Conservation (phyloP, 2,113 vertebrate genomes). For the Eretmochelys imbricata region DNA sequence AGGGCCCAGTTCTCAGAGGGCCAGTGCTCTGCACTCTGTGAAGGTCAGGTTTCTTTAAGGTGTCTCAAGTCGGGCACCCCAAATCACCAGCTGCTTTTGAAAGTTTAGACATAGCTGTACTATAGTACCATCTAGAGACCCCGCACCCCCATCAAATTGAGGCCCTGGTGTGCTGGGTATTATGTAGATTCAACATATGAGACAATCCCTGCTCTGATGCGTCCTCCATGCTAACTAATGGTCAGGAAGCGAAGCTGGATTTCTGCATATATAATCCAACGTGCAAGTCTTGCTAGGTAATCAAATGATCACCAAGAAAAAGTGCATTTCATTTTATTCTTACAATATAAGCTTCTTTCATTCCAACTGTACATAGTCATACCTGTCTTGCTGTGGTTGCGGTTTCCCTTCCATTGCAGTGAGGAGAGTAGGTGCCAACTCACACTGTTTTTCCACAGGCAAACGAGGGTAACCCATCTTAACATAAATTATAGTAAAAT, state of each 20-base stretch:
- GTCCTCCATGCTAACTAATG: not conserved
- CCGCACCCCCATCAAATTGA: not conserved
- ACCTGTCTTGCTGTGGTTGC: slow-evolving; percentile 98
- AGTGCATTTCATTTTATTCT: not conserved
- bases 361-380: slow-evolving; percentile 11
- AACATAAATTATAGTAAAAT: slow-evolving; percentile 99
- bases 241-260: not conserved
- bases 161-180: not conserved
- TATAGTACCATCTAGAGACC: not conserved
- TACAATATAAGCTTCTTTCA: fast-evolving
- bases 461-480: slow-evolving; percentile 98
- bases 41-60: not conserved
- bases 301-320: not conserved
- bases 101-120: not conserved
- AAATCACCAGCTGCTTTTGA: not conserved
- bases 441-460: slow-evolving; percentile 94
- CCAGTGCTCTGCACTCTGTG: not conserved
- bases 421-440: slow-evolving; percentile 95
- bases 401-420: slow-evolving; percentile 99
- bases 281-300: not conserved
- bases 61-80: not conserved
- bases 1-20: too few species aligned
- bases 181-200: not conserved
- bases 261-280: not conserved
- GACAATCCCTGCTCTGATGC: not conserved